Evolutionary conservation across 2,888 invertebrate genomes (phyloP).

Genomic region (Junonia oenone): DNA sequence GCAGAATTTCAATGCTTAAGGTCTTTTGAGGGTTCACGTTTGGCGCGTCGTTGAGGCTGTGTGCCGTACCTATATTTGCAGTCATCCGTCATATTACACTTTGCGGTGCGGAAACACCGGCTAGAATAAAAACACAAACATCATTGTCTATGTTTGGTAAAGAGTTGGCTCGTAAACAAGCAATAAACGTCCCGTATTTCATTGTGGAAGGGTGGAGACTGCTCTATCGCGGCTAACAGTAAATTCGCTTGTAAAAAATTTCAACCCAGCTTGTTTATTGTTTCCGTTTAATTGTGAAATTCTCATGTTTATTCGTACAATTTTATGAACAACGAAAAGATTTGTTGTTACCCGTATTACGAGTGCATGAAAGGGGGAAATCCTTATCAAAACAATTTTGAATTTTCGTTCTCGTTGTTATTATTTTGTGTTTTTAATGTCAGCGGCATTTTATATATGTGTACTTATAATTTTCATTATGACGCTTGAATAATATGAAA

Average conservation of each 20-base stretch:
- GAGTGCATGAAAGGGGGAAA: background rate
- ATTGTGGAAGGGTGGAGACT: slow-evolving; percentile 41
- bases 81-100: slow-evolving; percentile 34
- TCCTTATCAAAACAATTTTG: background rate
- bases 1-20: slow-evolving; percentile 9
- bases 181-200: slow-evolving; percentile 57
- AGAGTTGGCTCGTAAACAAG: slow-evolving; percentile 64
- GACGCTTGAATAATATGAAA: too few species aligned
- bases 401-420: background rate
- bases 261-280: slow-evolving; percentile 47
- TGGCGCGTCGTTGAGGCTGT: slow-evolving; percentile 5
- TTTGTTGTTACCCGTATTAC: background rate
- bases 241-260: slow-evolving; percentile 50
- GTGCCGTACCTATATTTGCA: slow-evolving; percentile 19
- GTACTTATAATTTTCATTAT: too few species aligned
- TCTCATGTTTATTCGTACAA: slow-evolving; percentile 25
- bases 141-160: slow-evolving; percentile 46
- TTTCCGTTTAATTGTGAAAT: slow-evolving; percentile 53
- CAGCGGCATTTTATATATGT: background rate
- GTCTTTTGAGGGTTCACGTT: slow-evolving; percentile 40
- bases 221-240: slow-evolving; percentile 36
- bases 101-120: slow-evolving; percentile 37
- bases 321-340: slow-evolving; percentile 10
- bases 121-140: slow-evolving; percentile 44
- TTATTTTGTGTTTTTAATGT: background rate